phyloP scores from a whole-genome alignment of 2,797 vertebrate genomes.

The Melanotaenia maccullochi region DNA sequence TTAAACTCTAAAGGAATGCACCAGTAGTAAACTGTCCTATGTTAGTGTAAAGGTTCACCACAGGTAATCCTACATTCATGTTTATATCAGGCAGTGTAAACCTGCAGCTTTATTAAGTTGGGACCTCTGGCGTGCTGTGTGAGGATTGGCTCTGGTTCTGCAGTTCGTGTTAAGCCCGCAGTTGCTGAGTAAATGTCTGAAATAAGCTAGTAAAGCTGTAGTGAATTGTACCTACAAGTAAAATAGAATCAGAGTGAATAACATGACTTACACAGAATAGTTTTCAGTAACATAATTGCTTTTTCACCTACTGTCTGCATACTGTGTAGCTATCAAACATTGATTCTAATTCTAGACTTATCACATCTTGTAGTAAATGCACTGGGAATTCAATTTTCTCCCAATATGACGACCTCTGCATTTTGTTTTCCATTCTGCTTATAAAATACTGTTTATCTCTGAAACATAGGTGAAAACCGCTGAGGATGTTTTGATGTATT shows the following conservation, averaged over 20 bases:
- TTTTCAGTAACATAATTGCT: not conserved
- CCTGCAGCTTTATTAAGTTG: not conserved
- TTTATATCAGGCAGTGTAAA: not conserved
- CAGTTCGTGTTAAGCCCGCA: not conserved
- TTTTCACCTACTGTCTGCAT: not conserved
- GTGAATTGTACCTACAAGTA: not conserved
- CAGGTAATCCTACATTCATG: not conserved
- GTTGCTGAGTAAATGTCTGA: not conserved
- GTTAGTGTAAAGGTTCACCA: not conserved
- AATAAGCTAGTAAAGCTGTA: not conserved
- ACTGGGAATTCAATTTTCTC: not conserved
- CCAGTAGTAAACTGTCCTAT: not conserved
- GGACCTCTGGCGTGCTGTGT: not conserved
- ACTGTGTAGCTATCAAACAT: not conserved
- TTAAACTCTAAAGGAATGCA: not conserved
- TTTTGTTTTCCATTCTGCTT: too few relatives aligned
- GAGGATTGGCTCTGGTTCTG: not conserved
- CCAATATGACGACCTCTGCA: too few relatives aligned
- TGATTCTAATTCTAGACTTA: not conserved
- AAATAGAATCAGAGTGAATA: too few relatives aligned
- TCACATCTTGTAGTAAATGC: not conserved
- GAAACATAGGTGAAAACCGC: too few relatives aligned
- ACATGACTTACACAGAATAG: not conserved
- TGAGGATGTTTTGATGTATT: too few relatives aligned
- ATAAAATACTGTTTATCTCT: not conserved